A percentile compares a stretch with the other conserved stretches of the same genome.
Evolutionary conservation across 2,888 invertebrate species (phyloP).

Genomic region (Ametastegia equiseti): DNA sequence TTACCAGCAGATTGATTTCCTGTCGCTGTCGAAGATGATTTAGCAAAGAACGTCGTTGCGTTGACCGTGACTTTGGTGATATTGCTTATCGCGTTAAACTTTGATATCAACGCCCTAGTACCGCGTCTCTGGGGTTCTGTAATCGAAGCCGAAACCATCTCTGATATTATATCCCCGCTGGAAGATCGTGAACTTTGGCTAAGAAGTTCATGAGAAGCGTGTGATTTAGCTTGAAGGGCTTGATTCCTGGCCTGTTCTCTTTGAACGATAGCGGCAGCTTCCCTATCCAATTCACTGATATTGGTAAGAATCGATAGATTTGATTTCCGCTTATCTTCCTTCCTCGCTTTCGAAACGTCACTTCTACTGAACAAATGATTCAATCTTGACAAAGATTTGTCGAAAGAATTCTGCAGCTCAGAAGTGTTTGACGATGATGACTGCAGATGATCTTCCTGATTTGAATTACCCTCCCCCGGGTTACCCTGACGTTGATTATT

Average conservation of each 20-base stretch:
- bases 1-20: background rate
- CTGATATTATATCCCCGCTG: constrained; percentile 65
- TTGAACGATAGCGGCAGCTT: constrained; percentile 86
- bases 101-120: constrained; percentile 79
- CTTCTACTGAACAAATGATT: constrained; percentile 71
- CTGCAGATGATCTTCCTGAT: constrained; percentile 63
- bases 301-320: constrained; percentile 83
- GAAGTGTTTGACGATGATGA: constrained; percentile 52
- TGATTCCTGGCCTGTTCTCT: constrained; percentile 75
- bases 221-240: constrained; percentile 63
- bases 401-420: constrained; percentile 72
- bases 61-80: constrained; percentile 79
- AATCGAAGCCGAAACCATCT: constrained; percentile 67
- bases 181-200: background rate
- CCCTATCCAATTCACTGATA: constrained; percentile 88
- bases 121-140: constrained; percentile 68
- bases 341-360: constrained; percentile 50
- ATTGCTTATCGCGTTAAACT: constrained; percentile 81
- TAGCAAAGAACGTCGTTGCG: constrained; percentile 76
- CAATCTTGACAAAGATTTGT: constrained; percentile 76
- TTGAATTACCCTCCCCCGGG: constrained; percentile 72
- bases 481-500: too few relatives aligned
- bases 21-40: too few relatives aligned
- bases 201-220: too few relatives aligned
- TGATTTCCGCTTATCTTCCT: constrained; percentile 78